Evolutionary conservation across 2,797 vertebrate genomes (phyloP).

Genomic region (Darevskia nairensis): DNA sequence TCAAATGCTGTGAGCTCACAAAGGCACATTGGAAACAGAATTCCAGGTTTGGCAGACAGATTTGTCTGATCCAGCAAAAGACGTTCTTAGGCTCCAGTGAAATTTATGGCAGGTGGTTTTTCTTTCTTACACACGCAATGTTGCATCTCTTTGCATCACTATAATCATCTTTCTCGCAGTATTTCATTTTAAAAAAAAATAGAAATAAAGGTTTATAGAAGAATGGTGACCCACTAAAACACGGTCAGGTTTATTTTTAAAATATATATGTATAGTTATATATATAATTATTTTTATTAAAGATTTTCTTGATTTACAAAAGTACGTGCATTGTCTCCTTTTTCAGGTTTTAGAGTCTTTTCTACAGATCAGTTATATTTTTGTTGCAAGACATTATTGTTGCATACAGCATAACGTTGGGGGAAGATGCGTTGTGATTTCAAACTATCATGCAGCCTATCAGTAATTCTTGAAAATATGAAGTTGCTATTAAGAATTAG

Average conservation of each 20-base stretch:
- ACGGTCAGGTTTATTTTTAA: not conserved
- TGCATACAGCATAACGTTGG: too few relatives aligned
- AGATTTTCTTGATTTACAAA: too few relatives aligned
- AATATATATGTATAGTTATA: too few relatives aligned
- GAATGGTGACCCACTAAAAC: not conserved
- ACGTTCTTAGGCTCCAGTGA: not conserved
- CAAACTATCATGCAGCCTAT: not conserved
- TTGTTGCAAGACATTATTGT: too few relatives aligned
- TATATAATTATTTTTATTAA: too few relatives aligned
- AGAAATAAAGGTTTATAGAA: not conserved
- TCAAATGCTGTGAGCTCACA: not conserved
- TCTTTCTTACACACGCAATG: not conserved
- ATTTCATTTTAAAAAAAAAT: not conserved
- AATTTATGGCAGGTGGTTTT: not conserved
- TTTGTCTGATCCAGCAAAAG: not conserved
- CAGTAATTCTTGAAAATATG: too few relatives aligned
- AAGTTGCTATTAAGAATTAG: not conserved
- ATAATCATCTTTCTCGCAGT: not conserved
- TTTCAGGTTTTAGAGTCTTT: too few relatives aligned
- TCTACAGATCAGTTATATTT: too few relatives aligned
- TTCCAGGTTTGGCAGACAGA: not conserved
- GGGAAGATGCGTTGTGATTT: too few relatives aligned
- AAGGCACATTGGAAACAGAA: not conserved
- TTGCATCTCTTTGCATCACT: not conserved
- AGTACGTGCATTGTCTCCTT: too few relatives aligned